phyloP scores from a whole-genome alignment of 2,113 vertebrate genomes.

The Festucalex cinctus region DNA sequence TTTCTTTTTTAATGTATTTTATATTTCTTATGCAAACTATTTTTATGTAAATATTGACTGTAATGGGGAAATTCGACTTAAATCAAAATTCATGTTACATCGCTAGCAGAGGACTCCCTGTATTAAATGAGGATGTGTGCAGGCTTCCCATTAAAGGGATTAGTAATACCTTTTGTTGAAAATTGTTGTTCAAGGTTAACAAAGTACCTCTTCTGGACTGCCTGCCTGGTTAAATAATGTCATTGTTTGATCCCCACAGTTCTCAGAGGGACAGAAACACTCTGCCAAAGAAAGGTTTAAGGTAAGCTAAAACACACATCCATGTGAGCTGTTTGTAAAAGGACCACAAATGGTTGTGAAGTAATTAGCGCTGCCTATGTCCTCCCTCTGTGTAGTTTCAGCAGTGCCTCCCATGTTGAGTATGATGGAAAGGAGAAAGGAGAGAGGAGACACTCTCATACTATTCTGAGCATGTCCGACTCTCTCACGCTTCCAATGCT shows the following conservation, averaged over 20 bases:
- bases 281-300: slow-evolving; percentile 91
- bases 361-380: not conserved
- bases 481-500: slow-evolving; percentile 76
- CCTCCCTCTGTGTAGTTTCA: slow-evolving; percentile 62
- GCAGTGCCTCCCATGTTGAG: slow-evolving; percentile 77
- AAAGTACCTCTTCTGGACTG: slow-evolving; percentile 36
- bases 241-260: slow-evolving; percentile 72
- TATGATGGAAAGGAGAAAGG: slow-evolving; percentile 87
- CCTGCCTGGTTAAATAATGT: slow-evolving; percentile 49
- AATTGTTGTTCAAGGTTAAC: too few relatives aligned
- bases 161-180: too few relatives aligned
- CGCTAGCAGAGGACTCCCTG: too few relatives aligned
- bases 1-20: too few relatives aligned
- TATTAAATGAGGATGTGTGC: too few relatives aligned
- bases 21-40: too few relatives aligned
- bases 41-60: too few relatives aligned
- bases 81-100: too few relatives aligned
- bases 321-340: not conserved
- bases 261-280: slow-evolving; percentile 88
- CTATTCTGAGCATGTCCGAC: slow-evolving; percentile 76
- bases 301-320: slow-evolving; percentile 68
- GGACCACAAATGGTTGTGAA: not conserved
- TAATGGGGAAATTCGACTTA: too few relatives aligned
- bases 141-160: too few relatives aligned
- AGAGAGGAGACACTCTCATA: slow-evolving; percentile 87